phyloP scores from a whole-genome alignment of 2,113 vertebrate species.

The Campylomormyrus numenius region DNA sequence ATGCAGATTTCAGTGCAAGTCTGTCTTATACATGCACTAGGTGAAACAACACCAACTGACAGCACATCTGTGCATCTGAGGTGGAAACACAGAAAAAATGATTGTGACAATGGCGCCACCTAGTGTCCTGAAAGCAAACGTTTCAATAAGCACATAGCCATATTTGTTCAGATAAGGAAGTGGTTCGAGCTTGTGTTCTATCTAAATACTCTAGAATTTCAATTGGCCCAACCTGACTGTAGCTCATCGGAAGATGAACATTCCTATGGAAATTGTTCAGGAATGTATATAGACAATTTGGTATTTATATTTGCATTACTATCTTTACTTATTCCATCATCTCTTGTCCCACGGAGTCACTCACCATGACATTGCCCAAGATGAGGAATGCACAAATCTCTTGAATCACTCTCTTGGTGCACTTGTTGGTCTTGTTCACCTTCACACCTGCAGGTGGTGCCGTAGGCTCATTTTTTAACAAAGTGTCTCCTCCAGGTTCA shows the following conservation, averaged over 20 bases:
- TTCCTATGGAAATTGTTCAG: not conserved
- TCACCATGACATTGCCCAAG: conserved; percentile 79
- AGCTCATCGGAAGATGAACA: not conserved
- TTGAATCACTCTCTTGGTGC: conserved; percentile 23
- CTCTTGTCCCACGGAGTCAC: conserved; percentile 16
- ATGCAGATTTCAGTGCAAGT: too few species aligned
- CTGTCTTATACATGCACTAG: too few species aligned
- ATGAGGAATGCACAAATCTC: conserved; percentile 69
- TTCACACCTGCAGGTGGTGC: conserved; percentile 15
- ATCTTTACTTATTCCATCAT: not conserved
- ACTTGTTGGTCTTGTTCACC: conserved; percentile 33
- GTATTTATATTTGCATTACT: not conserved
- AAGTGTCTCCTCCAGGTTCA: not conserved
- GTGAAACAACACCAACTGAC: too few species aligned
- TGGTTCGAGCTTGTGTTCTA: not conserved
- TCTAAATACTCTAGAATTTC: not conserved
- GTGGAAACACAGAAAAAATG: too few species aligned
- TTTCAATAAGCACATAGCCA: not conserved
- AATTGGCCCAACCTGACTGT: not conserved
- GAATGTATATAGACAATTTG: not conserved
- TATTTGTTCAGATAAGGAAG: not conserved
- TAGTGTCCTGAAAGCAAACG: not conserved
- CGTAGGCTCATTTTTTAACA: conserved; percentile 6
- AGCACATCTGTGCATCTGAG: too few species aligned
- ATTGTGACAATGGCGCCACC: too few species aligned